Evolutionary conservation across 2,888 invertebrate genomes (phyloP).

Genomic region (Stenichneumon culpator): DNA sequence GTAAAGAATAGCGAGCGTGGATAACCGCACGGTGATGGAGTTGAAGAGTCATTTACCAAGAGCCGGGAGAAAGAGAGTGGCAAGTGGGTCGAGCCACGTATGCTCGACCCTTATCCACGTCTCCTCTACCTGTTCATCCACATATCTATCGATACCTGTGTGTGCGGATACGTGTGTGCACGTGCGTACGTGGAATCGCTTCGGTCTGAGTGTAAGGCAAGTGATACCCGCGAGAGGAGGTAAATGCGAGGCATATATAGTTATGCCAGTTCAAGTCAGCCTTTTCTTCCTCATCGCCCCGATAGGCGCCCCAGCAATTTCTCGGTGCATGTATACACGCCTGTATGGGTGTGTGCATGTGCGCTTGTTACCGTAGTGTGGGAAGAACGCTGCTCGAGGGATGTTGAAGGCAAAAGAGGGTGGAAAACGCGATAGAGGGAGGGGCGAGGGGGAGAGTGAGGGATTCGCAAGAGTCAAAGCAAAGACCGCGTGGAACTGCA

Average conservation of each 20-base stretch:
- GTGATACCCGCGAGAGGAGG: constrained; percentile 18
- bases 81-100: constrained; percentile 82
- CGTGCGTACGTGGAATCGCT: background rate
- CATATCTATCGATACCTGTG: constrained; percentile 38
- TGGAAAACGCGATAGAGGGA: constrained; percentile 26
- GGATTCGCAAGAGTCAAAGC: constrained; percentile 51
- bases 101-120: constrained; percentile 64
- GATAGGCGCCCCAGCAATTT: constrained; percentile 14
- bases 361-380: background rate
- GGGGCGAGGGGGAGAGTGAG: constrained; percentile 27
- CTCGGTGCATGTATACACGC: background rate
- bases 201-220: constrained; percentile 1
- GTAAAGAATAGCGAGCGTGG: constrained; percentile 39
- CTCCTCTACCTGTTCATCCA: background rate
- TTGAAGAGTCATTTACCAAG: constrained; percentile 47
- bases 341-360: background rate
- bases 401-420: constrained; percentile 24
- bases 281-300: constrained; percentile 30
- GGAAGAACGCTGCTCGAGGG: constrained; percentile 12
- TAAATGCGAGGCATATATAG: constrained; percentile 72
- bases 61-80: constrained; percentile 37
- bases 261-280: constrained; percentile 8
- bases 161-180: constrained; percentile 1
- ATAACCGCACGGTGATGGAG: constrained; percentile 14
- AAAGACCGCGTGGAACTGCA: constrained; percentile 48